Base-by-base conservation (phyloP, 1,140 invertebrate genomes). In the Dreissena rostriformis region DNA sequence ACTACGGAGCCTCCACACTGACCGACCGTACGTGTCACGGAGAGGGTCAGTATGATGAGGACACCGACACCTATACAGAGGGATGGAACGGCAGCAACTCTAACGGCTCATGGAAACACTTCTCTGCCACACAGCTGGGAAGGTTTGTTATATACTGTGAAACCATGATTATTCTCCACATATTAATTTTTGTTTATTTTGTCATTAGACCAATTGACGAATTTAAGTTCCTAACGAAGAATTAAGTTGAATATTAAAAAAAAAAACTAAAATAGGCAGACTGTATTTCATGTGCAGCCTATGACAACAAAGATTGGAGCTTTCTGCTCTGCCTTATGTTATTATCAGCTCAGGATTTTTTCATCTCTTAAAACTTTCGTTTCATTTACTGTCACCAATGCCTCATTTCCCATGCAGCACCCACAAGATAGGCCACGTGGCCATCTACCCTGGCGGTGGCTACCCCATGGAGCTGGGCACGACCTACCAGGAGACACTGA, bases 391-490 rank as follows among this genome's bases (percentile, higher is more conserved):
- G 39, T 39, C 2, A 39, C 39, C 39, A 39, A 39, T 39, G 39
- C 39, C 39, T 39, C 39, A 17, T 70, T 29, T 29, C 26, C 22
- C 67, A 12, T 82, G 24, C 82, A 84, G 82, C 39, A 78, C 66
- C 11, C 67, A 84, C 49, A 84, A 84, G 66, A 24, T 84, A 10
- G 82, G 82, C 52, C 55, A 82, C 84, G 75, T 88, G 15, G 86
- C 73, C 22, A 82, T 74, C 14, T 92, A 92, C 77, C 71, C 82
- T 12, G 91, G 91, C 19, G 90, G 90, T 28, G 91, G 91, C 8
- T 92, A 91, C 79, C 78, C 89, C 6, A 87, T 90, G 71, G 65
- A 53, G n/a, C 79, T 92, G 51, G 89, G 89, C 7, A 87, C 82
- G 26, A 89, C 81, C 7, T 84, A 85, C 65, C 87, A 88, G 72